Percentiles rank a stretch among this genome's conserved stretches.
Conservation (phyloP, 2,113 vertebrate genomes). For the Sardina pilchardus region DNA sequence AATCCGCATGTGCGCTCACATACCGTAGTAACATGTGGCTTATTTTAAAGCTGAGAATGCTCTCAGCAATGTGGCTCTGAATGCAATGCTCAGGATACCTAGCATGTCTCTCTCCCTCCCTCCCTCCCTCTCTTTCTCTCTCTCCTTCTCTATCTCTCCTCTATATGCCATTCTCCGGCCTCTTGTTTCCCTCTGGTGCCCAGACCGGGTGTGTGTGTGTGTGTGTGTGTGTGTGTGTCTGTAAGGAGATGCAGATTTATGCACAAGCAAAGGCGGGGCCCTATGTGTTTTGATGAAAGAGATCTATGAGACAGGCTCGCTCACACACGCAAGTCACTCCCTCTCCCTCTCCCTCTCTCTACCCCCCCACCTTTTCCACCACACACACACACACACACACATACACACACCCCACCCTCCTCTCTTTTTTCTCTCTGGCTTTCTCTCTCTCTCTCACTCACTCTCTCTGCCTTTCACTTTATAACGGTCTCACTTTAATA, state of each 20-base stretch:
- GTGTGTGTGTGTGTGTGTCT: slow-evolving; percentile 23
- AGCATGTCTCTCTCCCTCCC: not conserved
- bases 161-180: slow-evolving; percentile 34
- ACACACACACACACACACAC: slow-evolving; percentile 29
- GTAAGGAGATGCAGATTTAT: slow-evolving; percentile 60
- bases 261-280: slow-evolving; percentile 49
- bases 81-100: not conserved
- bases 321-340: slow-evolving; percentile 53
- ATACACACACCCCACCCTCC: not conserved
- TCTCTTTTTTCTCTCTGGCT: slow-evolving; percentile 14
- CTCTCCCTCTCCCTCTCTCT: slow-evolving; percentile 38
- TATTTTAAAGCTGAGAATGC: not conserved
- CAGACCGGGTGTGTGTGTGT: slow-evolving; percentile 33
- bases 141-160: not conserved
- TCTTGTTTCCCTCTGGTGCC: slow-evolving; percentile 47
- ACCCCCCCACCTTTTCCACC: not conserved
- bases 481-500: slow-evolving; percentile 64
- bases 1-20: not conserved
- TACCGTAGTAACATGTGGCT: not conserved
- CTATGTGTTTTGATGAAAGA: slow-evolving; percentile 57
- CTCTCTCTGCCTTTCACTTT: slow-evolving; percentile 54
- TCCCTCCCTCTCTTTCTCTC: not conserved
- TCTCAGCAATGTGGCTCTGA: not conserved
- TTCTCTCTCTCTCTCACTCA: slow-evolving; percentile 34
- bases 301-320: slow-evolving; percentile 56